Evolutionary conservation across 1,140 invertebrate genomes (phyloP).

Genomic region (Chironomus tepperi): DNA sequence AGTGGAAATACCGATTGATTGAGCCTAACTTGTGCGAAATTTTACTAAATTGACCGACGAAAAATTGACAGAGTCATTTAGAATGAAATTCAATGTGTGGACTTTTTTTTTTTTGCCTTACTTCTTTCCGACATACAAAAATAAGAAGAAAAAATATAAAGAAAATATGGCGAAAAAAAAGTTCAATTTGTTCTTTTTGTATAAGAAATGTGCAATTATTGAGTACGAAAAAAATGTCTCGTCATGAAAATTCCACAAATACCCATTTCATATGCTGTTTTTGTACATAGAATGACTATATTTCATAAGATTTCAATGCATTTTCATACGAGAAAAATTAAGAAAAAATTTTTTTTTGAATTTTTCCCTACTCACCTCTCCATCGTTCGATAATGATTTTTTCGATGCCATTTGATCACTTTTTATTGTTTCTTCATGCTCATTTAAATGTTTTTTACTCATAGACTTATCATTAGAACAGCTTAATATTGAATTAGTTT

Average conservation of each 20-base stretch:
- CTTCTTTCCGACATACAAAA: slow-evolving; percentile 26
- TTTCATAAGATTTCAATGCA: neutral
- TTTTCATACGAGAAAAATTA: neutral
- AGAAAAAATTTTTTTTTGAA: neutral
- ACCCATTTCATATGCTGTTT: too few relatives aligned
- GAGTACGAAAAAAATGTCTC: neutral
- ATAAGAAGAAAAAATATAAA: slow-evolving; percentile 23
- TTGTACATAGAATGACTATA: neutral
- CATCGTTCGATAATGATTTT: slow-evolving; percentile 8
- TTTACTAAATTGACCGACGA: too few relatives aligned
- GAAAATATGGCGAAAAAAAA: slow-evolving; percentile 13
- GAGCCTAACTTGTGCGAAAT: too few relatives aligned
- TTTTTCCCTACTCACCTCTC: neutral
- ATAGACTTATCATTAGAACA: neutral
- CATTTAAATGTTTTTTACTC: neutral
- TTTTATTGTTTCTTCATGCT: neutral
- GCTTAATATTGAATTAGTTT: neutral
- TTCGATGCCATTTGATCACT: slow-evolving; percentile 17
- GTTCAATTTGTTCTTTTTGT: neutral
- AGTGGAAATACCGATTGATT: too few relatives aligned
- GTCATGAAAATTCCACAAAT: neutral
- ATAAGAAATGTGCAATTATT: neutral
- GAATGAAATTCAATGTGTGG: neutral
- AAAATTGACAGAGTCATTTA: too few relatives aligned
- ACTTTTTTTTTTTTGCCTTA: neutral